phyloP scores from a whole-genome alignment of 2,113 vertebrate genomes.

The Morone saxatilis region DNA sequence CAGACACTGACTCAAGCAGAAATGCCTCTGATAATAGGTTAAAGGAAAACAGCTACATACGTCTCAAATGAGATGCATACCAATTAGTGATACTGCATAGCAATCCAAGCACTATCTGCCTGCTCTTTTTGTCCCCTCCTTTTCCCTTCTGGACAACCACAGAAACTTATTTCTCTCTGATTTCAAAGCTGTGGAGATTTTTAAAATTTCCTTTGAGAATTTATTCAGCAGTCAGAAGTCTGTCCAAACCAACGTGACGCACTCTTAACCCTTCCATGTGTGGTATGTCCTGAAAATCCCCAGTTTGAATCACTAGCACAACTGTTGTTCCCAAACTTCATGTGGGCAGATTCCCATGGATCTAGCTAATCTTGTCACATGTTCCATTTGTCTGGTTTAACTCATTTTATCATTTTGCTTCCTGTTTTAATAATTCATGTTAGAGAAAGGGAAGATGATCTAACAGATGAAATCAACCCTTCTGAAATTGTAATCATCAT shows the following conservation, averaged over 20 bases:
- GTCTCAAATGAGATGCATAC: slow-evolving; percentile 38
- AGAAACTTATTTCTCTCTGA: slow-evolving; percentile 1
- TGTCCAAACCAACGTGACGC: slow-evolving; percentile 27
- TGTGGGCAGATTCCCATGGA: slow-evolving; percentile 42
- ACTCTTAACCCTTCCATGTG: slow-evolving; percentile 40
- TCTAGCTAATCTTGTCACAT: slow-evolving; percentile 52
- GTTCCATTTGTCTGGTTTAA: slow-evolving; percentile 27
- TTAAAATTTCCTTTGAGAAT: slow-evolving; percentile 16
- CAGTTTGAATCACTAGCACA: slow-evolving; percentile 34
- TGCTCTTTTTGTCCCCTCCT: background rate
- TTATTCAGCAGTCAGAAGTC: slow-evolving; percentile 26
- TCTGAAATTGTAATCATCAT: slow-evolving; percentile 48
- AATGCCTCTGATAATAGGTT: slow-evolving; percentile 18
- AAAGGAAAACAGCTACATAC: slow-evolving; percentile 1
- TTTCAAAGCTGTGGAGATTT: slow-evolving; percentile 16
- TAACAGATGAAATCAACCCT: slow-evolving; percentile 37
- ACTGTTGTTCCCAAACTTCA: slow-evolving; percentile 36
- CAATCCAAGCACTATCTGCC: slow-evolving; percentile 12
- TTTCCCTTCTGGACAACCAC: slow-evolving; percentile 4
- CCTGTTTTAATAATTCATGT: slow-evolving; percentile 30
- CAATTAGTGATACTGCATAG: slow-evolving; percentile 9
- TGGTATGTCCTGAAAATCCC: slow-evolving; percentile 28
- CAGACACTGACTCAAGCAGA: slow-evolving; percentile 18
- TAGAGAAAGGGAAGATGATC: slow-evolving; percentile 7
- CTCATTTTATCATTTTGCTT: slow-evolving; percentile 21